Evolutionary conservation across 2,888 invertebrate genomes (phyloP), one percentile per base, ranked within the genome.

Genomic region (Ichneumoninae sp.): DNA sequence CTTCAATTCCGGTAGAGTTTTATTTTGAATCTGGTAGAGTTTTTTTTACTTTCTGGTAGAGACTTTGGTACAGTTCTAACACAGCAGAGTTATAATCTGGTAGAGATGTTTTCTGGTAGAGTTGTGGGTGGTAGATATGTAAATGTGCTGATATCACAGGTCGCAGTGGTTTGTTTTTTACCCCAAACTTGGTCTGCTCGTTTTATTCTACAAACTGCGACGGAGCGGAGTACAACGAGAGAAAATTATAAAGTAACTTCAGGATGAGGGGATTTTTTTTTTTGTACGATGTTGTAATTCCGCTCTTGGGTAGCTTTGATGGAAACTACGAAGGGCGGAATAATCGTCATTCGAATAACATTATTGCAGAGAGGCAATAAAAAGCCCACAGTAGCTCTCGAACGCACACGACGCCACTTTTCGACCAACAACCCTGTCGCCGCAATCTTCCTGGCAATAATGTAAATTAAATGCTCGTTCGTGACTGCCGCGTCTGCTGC

Each of bases 391-490:
- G 62, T 50, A 62, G 22, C 16, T 47, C 47, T 57, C 22, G 40
- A 40, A 30, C 62, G 40, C n/a, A 19, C 66, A 40, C 44, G 26
- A 71, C 19, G n/a, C 44, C 65, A 16, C 44, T 36, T 62, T 70
- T 52, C 57, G 8, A 44, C 44, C 47, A 16, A 30, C 36, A 22
- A 40, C 36, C 40, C 22, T 68, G 16, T 44, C 40, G 69, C 69
- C 74, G 13, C 47, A 70, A 47, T 47, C 36, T 30, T 68, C 54
- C n/a, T 22, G 52, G 66, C 66, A 71, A 71, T 75, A 50, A 78
- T 81, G 79, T 71, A 75, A 84, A 84, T 84, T 66, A 75, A 84
- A 82, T 40, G 79, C 57, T 79, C 78, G 75, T 75, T 78, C 77
- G 77, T 84, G 77, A 80, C 72, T 72, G 80, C 66, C 44, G 83